Evolutionary conservation across 30 jellyfish, hydroid and myxozoan genomes (phyloP).

Genomic region (Aurelia aurita): DNA sequence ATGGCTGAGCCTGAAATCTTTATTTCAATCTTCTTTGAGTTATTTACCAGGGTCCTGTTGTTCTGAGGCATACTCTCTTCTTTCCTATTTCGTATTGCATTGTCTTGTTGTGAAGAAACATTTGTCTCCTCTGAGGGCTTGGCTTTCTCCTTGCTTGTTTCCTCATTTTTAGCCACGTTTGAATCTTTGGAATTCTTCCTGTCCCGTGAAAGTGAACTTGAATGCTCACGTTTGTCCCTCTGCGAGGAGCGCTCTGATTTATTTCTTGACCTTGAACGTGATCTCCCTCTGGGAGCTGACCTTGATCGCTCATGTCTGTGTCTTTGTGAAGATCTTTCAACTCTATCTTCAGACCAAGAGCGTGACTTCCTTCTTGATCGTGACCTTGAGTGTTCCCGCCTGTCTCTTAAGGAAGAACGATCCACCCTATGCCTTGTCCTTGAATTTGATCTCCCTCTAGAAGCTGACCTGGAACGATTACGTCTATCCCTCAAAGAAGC

Average conservation of each 20-base stretch:
- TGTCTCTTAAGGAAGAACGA: no score
- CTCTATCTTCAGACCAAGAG: background rate
- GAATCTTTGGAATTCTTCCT: background rate
- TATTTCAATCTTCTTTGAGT: slow-evolving; percentile 36
- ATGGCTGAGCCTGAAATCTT: slow-evolving; percentile 29
- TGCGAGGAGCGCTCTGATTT: background rate
- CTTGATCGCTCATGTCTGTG: background rate
- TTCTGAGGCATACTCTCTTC: background rate
- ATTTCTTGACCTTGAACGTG: no score
- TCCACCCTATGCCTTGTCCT: background rate
- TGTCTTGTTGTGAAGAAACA: background rate
- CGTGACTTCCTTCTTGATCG: background rate
- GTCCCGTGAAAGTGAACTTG: slow-evolving; percentile 3
- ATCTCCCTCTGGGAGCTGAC: no score
- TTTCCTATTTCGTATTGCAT: background rate
- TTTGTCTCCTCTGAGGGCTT: background rate
- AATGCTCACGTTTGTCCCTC: background rate
- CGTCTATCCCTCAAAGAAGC: no score
- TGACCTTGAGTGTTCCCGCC: background rate
- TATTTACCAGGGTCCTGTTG: background rate
- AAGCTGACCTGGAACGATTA: no score
- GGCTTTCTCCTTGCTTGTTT: no score
- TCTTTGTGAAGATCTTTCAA: no score
- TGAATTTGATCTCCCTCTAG: background rate
- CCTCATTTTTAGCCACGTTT: no score